Evolutionary conservation across 1,140 invertebrate genomes (phyloP), one percentile per base, ranked within the genome.

Genomic region (Potamilus streckersoni): DNA sequence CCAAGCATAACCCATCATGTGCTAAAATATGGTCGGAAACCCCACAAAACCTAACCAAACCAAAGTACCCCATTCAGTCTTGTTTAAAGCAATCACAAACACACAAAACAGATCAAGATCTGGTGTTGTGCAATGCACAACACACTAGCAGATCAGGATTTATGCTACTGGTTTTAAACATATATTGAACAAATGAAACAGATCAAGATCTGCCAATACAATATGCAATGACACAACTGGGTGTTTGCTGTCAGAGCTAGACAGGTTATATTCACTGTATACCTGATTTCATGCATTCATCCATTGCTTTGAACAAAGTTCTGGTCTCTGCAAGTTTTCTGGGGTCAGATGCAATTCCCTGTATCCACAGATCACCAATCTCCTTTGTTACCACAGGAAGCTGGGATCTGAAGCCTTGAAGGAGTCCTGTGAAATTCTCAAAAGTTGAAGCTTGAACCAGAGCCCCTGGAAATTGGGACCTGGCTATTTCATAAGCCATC

Each of bases 291-390:
- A 86, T 38, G 73, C 85, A 86, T 59, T 74, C 62, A 66, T 79
- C 61, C 66, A 80, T 78, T 1, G 72, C 80, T 71, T 81, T 79
- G 55, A 82, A 77, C 23, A 84, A 69, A 6, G 81, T 80, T 69
- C 84, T 78, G 62, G 80, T 74, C 56, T 83, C 78, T 5, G 84
- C 82, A 19, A 78, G 71, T 74, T 87, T 87, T 20, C 80, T 69
- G 6, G 85, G 85, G 63, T 87, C 85, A 56, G 84, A 86, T n/a
- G 79, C 76, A 59, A 82, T 76, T 58, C 85, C 85, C 59, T 85
- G 78, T 23, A 87, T 87, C 85, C 85, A 87, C 1, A 84, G 84
- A 78, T 87, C 85, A 16, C 85, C 84, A 38, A 86, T 83, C 67
- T 87, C 85, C 62, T 84, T 72, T 16, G 74, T 73, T 16, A 84